These are phyloP conservation scores for Solen grandis DNA, from an alignment of 1,140 invertebrate genomes.

Conservation along the genomic window DNA sequence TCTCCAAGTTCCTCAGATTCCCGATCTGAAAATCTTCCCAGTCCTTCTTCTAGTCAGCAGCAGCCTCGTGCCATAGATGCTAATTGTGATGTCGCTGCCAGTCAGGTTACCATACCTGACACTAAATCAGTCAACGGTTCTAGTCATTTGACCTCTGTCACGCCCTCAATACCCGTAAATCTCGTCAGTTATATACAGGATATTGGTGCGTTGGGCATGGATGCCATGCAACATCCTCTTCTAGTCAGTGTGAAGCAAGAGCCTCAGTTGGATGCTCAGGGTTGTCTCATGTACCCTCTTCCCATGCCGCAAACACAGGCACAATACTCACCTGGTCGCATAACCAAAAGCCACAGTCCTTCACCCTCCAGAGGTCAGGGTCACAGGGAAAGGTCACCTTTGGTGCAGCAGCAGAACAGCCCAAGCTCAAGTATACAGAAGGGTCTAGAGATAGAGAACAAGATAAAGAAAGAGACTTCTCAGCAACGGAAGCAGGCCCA, in stretches of 20 bases:
- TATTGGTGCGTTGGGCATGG: constrained; percentile 39
- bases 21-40: not conserved
- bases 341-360: constrained; percentile 16
- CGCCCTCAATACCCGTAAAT: constrained; percentile 50
- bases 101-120: not conserved
- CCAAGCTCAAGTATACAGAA: constrained; percentile 22
- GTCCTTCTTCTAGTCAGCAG: constrained; percentile 34
- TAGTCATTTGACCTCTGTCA: constrained; percentile 11
- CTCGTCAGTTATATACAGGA: constrained; percentile 39
- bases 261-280: constrained; percentile 44
- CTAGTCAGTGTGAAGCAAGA: constrained; percentile 67
- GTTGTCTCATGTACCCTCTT: not conserved
- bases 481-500: constrained; percentile 27
- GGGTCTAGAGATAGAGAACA: constrained; percentile 35
- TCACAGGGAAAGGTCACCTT: constrained; percentile 45
- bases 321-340: not conserved
- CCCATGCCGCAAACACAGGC: not conserved
- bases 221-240: constrained; percentile 37
- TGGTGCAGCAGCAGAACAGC: constrained; percentile 3
- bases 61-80: not conserved
- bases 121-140: not conserved
- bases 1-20: not conserved
- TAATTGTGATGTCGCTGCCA: not conserved
- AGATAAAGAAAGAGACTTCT: constrained; percentile 40
- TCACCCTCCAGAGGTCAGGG: constrained; percentile 34